Evolutionary conservation across 2,888 invertebrate genomes (phyloP).

Genomic region (Acleris emargana): DNA sequence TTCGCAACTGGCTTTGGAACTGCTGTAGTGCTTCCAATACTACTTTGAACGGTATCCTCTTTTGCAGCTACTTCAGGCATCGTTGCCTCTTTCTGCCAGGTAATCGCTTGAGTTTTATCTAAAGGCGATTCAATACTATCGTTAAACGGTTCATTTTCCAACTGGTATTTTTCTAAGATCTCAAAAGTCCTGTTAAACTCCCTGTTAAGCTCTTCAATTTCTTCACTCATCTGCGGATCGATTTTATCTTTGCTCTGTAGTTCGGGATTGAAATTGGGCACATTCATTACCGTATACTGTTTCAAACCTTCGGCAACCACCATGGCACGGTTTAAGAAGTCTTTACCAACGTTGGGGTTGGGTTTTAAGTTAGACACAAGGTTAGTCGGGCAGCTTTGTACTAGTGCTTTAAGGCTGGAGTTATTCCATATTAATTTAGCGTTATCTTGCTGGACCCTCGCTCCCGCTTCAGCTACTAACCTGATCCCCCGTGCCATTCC

Average conservation of each 20-base stretch:
- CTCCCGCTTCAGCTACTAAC: conserved; percentile 86
- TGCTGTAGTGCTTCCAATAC: conserved; percentile 22
- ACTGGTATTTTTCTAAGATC: conserved; percentile 57
- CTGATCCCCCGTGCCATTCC: conserved; percentile 88
- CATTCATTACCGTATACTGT: conserved; percentile 79
- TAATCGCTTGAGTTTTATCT: conserved; percentile 43
- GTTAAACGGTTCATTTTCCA: conserved; percentile 40
- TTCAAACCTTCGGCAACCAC: conserved; percentile 89
- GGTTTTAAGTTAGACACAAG: conserved; percentile 55
- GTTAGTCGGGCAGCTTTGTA: conserved; percentile 66
- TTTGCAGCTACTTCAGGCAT: conserved; percentile 29
- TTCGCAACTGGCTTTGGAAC: conserved; percentile 68
- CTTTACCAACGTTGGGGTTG: conserved; percentile 58
- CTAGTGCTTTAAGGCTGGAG: conserved; percentile 85
- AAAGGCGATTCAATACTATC: conserved; percentile 42
- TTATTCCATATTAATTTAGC: conserved; percentile 86
- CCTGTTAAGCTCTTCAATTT: conserved; percentile 73
- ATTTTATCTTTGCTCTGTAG: conserved; percentile 51
- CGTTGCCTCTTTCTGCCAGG: conserved; percentile 18
- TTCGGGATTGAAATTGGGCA: conserved; percentile 58
- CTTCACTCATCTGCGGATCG: conserved; percentile 64
- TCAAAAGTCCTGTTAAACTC: conserved; percentile 77
- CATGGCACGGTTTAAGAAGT: conserved; percentile 85
- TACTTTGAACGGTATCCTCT: not conserved
- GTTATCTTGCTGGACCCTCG: conserved; percentile 86